Percentiles rank a stretch among this genome's conserved stretches.
Evolutionary conservation across 2,113 vertebrate species (phyloP).

Genomic region (Chamaea fasciata): DNA sequence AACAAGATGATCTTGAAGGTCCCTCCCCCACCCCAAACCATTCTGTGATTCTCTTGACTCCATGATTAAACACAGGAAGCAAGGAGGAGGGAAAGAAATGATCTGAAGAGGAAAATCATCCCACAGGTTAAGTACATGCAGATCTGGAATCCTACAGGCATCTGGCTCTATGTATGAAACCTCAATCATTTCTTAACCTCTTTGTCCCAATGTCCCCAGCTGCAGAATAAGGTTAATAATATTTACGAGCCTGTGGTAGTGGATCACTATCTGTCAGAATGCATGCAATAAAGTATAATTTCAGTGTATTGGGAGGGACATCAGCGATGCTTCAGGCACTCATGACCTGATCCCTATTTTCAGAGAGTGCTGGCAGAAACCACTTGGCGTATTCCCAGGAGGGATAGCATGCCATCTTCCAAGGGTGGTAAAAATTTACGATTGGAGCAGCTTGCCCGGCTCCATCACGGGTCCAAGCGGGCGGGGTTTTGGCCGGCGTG

Average conservation of each 20-base stretch:
- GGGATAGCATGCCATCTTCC: background rate
- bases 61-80: background rate
- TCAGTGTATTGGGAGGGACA: background rate
- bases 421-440: background rate
- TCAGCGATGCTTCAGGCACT: background rate
- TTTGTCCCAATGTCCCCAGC: background rate
- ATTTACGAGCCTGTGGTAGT: background rate
- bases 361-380: background rate
- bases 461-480: accelerated
- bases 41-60: background rate
- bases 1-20: background rate
- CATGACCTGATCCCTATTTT: background rate
- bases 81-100: background rate
- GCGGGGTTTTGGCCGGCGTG: accelerated
- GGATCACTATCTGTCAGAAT: background rate
- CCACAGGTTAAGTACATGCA: background rate
- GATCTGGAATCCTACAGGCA: background rate
- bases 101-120: background rate
- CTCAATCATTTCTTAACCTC: background rate
- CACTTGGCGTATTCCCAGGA: background rate
- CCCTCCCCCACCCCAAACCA: background rate
- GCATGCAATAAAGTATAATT: background rate
- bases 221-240: background rate
- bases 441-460: accelerated
- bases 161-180: background rate